Base-by-base conservation (phyloP, 2,888 invertebrate species). In the Andrena hattorfiana region DNA sequence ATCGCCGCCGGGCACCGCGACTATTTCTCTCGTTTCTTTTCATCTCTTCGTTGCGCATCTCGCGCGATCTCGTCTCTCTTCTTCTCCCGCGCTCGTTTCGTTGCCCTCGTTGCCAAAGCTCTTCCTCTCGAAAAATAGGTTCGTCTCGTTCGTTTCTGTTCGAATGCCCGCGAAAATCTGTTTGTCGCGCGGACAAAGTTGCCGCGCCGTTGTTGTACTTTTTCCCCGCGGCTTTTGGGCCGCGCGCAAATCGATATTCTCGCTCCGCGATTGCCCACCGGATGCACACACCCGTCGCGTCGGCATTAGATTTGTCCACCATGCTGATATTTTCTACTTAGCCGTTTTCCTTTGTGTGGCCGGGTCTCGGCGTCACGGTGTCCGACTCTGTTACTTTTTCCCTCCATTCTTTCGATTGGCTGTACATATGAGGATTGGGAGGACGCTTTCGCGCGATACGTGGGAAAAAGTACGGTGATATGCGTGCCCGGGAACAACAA, bases 1-100 rank as follows among this genome's bases (percentile, higher is more conserved):
- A 72, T 84, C 71, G 86, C 83, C 77, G 64, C 77, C 75, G 81
- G 73, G 75, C 72, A 82, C 64, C 73, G 66, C 60, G 23, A 60
- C 72, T 72, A 28, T 69, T 20, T 64, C 23, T 48, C 30, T 56
- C 30, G 42, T 54, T 20, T 70, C 54, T 63, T 49, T 60, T 23
- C 64, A 32, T 63, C 32, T 63, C 10, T n/a, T 51, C 8, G 10
- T 32, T 56, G 10, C 28, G 32, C 8, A 26, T 42, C 20, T 69
- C 49, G 59, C 35, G 73, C 62, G 30, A 23, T 16, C 13, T 13
- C 54, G 26, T 32, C 62, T 62, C 54, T 20, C 56, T 64, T 60
- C 69, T 59, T 56, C 49, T 42, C 60, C 54, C 23, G 28, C 48
- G 62, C 59, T 48, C 30, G 59, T 51, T 28, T 30, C 60, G 51